Conservation (phyloP, 2,888 invertebrate genomes). For the Synergus gifuensis region DNA sequence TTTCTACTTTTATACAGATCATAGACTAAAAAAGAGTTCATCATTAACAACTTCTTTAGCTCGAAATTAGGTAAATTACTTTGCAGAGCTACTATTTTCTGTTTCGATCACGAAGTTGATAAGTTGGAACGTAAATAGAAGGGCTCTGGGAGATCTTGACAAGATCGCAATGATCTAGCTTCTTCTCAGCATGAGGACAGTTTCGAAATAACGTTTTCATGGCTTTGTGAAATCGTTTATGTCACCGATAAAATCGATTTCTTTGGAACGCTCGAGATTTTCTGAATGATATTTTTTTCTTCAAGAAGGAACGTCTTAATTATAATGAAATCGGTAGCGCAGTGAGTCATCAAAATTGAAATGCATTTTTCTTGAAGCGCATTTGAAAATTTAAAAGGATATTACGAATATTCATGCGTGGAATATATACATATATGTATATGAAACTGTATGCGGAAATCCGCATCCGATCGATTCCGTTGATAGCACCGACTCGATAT, state of each 20-base stretch:
- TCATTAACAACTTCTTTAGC: no score
- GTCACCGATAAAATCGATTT: slow-evolving; percentile 51
- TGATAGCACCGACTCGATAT: neutral
- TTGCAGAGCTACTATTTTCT: neutral
- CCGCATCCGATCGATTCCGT: no score
- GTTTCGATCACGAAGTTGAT: slow-evolving; percentile 4
- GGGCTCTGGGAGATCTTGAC: neutral
- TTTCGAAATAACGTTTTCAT: slow-evolving; percentile 54
- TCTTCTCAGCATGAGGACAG: slow-evolving; percentile 48
- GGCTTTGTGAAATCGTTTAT: slow-evolving; percentile 55
- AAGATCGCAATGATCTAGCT: slow-evolving; percentile 23
- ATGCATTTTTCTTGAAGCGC: no score
- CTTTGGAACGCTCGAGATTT: neutral
- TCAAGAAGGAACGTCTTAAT: slow-evolving; percentile 5
- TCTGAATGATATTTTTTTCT: neutral
- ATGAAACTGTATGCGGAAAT: no score
- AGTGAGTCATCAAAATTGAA: no score
- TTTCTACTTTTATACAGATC: neutral
- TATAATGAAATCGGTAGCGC: neutral
- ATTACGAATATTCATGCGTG: no score
- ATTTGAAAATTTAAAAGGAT: no score
- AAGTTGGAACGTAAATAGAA: slow-evolving; percentile 23
- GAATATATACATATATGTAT: no score
- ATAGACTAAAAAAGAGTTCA: no score
- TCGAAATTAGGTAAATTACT: neutral